Conservation (phyloP, 2,888 invertebrate genomes). For the Ramazzottius varieornatus region DNA sequence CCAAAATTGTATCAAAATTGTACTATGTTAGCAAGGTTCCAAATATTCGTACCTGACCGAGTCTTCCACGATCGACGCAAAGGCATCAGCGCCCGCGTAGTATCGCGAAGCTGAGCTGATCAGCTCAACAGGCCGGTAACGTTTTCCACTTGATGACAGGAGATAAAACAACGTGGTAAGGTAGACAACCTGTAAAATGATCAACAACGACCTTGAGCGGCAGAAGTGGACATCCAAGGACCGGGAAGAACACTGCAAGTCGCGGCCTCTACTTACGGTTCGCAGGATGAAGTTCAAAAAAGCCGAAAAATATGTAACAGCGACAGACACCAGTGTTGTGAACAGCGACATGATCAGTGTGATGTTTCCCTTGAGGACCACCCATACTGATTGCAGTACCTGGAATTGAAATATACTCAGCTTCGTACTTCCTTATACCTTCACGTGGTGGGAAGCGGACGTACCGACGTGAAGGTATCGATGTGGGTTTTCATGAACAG, state of each 20-base stretch:
- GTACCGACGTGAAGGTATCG: background rate
- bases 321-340: background rate
- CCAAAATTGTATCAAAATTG: no score
- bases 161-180: background rate
- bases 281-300: background rate
- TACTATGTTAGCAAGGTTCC: no score
- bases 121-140: background rate
- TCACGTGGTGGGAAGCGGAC: no score
- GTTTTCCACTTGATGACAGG: background rate
- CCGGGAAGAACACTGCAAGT: background rate
- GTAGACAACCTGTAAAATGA: background rate
- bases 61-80: background rate
- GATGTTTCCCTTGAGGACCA: background rate
- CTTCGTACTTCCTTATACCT: no score
- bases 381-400: background rate
- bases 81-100: background rate
- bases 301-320: background rate
- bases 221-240: background rate
- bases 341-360: background rate
- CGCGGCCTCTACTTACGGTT: background rate
- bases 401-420: no score
- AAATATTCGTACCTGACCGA: background rate
- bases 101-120: background rate
- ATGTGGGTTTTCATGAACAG: background rate
- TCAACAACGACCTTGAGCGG: no score